Conservation (phyloP, 2,113 vertebrate genomes). For the Heloderma charlesbogerti region DNA sequence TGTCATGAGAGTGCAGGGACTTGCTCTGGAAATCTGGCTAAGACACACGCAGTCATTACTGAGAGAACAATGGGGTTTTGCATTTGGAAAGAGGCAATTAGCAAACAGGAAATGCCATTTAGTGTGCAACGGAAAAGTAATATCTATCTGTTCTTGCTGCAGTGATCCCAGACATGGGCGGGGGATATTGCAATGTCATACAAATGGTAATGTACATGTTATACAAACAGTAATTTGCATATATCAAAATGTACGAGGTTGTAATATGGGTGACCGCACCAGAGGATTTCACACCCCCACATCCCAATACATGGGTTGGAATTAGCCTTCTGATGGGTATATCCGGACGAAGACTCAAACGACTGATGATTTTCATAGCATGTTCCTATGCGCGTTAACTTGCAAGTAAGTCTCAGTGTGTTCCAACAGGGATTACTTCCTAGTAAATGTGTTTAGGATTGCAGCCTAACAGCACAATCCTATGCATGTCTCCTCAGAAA, state of each 20-base stretch:
- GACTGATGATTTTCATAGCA: neutral
- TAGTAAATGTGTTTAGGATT: neutral
- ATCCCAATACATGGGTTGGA: neutral
- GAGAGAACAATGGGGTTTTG: neutral
- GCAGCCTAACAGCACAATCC: neutral
- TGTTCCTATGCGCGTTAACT: neutral
- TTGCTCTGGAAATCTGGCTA: neutral
- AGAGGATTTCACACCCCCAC: neutral
- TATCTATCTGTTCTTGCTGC: neutral
- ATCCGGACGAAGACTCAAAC: neutral
- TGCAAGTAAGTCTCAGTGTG: neutral
- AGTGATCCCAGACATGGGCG: neutral
- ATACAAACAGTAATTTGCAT: neutral
- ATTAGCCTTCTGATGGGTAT: neutral
- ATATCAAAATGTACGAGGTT: neutral
- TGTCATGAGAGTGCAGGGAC: neutral
- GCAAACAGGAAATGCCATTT: conserved; percentile 32
- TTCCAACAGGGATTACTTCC: neutral
- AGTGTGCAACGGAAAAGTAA: neutral
- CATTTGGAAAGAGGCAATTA: conserved; percentile 24
- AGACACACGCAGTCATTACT: neutral
- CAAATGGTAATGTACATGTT: neutral
- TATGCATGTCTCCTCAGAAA: neutral
- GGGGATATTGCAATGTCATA: no score
- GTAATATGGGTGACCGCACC: neutral